phyloP scores from a whole-genome alignment of 2,888 invertebrate species.

The Cerceris ruficornis region DNA sequence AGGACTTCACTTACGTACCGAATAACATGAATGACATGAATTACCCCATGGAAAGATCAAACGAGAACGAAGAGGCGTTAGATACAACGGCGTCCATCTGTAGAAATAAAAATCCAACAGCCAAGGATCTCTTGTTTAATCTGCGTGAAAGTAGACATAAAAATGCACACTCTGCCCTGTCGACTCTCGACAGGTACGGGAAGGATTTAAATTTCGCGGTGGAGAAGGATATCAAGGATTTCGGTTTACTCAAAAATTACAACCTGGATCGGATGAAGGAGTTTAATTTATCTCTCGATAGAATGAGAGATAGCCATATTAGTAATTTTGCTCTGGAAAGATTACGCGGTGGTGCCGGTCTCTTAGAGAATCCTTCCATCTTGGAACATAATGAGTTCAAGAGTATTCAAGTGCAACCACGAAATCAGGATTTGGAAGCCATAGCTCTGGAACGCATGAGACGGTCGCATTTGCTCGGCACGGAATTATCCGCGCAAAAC shows the following conservation, averaged over 20 bases:
- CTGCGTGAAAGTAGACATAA: slow-evolving; percentile 64
- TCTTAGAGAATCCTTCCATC: slow-evolving; percentile 68
- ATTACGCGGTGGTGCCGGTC: slow-evolving; percentile 63
- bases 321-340: slow-evolving; percentile 69
- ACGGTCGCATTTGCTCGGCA: slow-evolving; percentile 63
- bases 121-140: slow-evolving; percentile 71
- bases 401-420: slow-evolving; percentile 70
- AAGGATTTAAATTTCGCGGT: slow-evolving; percentile 70
- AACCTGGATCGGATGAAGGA: slow-evolving; percentile 74
- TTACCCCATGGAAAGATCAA: slow-evolving; percentile 63
- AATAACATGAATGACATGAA: slow-evolving; percentile 55
- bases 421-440: slow-evolving; percentile 69
- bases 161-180: slow-evolving; percentile 50
- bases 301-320: slow-evolving; percentile 66
- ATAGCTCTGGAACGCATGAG: slow-evolving; percentile 76
- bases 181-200: slow-evolving; percentile 63
- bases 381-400: slow-evolving; percentile 69
- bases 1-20: slow-evolving; percentile 61
- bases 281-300: slow-evolving; percentile 71
- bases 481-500: slow-evolving; percentile 65
- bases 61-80: slow-evolving; percentile 62
- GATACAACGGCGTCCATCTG: slow-evolving; percentile 62
- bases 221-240: slow-evolving; percentile 73
- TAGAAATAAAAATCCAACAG: slow-evolving; percentile 64
- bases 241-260: slow-evolving; percentile 71